phyloP scores from a whole-genome alignment of 2,113 vertebrate genomes.

The Isichthys henryi region DNA sequence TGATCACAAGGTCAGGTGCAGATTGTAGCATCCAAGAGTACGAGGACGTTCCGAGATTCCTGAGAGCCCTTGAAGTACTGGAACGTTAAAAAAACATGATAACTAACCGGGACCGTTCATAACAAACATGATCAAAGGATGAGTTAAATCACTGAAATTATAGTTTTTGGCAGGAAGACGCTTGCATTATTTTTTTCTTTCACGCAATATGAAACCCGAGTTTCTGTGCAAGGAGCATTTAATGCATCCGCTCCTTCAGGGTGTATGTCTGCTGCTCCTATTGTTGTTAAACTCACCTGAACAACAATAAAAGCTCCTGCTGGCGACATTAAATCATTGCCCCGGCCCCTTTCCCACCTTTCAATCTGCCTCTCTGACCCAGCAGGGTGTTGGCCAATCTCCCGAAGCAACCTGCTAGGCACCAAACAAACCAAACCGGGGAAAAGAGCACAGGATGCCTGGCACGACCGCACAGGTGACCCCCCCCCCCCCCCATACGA shows the following conservation, averaged over 20 bases:
- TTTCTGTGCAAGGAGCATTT: background rate
- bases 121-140: background rate
- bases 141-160: background rate
- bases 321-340: background rate
- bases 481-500: background rate
- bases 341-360: background rate
- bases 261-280: background rate
- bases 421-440: background rate
- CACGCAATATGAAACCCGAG: background rate
- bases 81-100: background rate
- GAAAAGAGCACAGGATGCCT: background rate
- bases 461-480: background rate
- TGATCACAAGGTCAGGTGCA: background rate
- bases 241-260: background rate
- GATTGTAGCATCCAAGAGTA: background rate
- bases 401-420: background rate
- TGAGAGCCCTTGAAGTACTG: background rate
- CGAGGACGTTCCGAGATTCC: background rate
- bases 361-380: background rate
- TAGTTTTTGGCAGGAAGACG: background rate
- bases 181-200: background rate
- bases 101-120: too few species aligned
- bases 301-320: background rate
- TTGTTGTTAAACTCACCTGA: background rate
- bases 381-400: background rate